Conservation (phyloP, 2,113 vertebrate genomes). For the Edolisoma coerulescens region DNA sequence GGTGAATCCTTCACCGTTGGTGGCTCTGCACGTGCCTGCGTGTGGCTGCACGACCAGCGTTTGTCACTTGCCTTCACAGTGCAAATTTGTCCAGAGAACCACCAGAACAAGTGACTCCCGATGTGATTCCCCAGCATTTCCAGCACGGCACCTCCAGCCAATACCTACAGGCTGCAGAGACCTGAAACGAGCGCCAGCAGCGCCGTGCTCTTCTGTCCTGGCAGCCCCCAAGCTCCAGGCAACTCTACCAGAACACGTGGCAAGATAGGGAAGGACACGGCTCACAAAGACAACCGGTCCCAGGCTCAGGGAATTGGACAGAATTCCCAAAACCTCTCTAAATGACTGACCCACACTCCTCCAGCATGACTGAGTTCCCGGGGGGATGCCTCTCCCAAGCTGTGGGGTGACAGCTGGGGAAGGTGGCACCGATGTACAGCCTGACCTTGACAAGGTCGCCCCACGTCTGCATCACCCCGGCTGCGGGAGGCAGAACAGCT, state of each 20-base stretch:
- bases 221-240: neutral
- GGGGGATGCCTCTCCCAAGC: rapidly evolving
- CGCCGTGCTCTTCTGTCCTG: neutral
- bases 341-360: neutral
- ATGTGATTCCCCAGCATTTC: neutral
- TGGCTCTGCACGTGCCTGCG: neutral
- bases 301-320: neutral
- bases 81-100: neutral
- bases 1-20: rapidly evolving
- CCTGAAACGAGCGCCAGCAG: neutral
- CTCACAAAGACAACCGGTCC: neutral
- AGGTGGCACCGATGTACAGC: neutral
- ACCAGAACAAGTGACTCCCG: neutral
- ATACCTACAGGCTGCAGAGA: neutral
- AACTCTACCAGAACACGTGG: neutral
- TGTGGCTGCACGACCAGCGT: neutral
- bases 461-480: rapidly evolving
- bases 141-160: neutral
- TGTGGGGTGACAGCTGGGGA: neutral
- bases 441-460: neutral
- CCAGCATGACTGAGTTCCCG: rapidly evolving
- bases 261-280: neutral
- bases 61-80: neutral
- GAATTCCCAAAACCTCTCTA: neutral
- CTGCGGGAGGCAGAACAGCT: neutral